Percentiles rank a stretch among this genome's conserved stretches.
These are phyloP conservation scores for Sorex maritimensis DNA, from an alignment of 2,797 vertebrate genomes.

Conservation along the genomic window DNA sequence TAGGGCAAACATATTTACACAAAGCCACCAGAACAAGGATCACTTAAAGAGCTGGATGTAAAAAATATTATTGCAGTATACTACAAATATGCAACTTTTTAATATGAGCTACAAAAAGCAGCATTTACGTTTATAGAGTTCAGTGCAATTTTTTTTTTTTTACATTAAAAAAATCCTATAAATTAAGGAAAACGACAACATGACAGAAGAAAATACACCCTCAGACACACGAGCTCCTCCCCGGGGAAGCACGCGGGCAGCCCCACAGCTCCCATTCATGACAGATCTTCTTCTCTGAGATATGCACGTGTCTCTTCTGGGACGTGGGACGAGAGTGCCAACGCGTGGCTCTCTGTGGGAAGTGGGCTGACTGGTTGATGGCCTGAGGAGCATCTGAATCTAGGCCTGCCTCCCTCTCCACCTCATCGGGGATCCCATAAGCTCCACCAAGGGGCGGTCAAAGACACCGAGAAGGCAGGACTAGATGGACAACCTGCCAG, in stretches of 20 bases:
- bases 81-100: constrained; percentile 96
- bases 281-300: constrained; percentile 75
- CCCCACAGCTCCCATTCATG: constrained; percentile 85
- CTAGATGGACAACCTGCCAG: constrained; percentile 75
- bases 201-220: constrained; percentile 89
- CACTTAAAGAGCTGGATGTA: constrained; percentile 93
- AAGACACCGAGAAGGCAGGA: constrained; percentile 70
- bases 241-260: constrained; percentile 72
- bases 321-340: constrained; percentile 70
- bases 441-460: constrained; percentile 67
- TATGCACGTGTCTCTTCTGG: constrained; percentile 72
- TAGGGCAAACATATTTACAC: constrained; percentile 97
- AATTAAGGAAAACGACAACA: constrained; percentile 91
- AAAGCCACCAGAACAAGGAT: constrained; percentile 95
- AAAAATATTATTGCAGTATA: constrained; percentile 99
- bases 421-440: constrained; percentile 54
- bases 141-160: constrained; percentile 96
- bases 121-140: constrained; percentile 96
- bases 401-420: constrained; percentile 64
- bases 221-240: constrained; percentile 65
- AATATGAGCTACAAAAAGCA: constrained; percentile 97
- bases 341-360: constrained; percentile 64
- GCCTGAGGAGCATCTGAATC: constrained; percentile 77
- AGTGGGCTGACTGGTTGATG: constrained; percentile 46
- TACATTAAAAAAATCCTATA: constrained; percentile 92